Evolutionary conservation across 2,888 invertebrate genomes (phyloP), one percentile per base, ranked within the genome.

Genomic region (Dynastes maya): DNA sequence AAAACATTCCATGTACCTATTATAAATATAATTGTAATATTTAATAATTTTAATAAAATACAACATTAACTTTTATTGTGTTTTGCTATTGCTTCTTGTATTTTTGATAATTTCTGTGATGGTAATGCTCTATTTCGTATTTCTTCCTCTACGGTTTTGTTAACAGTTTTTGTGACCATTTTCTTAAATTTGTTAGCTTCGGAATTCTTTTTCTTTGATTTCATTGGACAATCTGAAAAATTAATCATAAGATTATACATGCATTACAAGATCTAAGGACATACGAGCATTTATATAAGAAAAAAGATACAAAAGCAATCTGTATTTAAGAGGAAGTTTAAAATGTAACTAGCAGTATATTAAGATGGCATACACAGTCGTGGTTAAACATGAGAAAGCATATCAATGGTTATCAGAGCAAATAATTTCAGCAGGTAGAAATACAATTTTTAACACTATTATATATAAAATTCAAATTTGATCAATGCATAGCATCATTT

Each of bases 161-260:
- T 94, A n/a, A 95, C 92, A 85, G 92, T 92, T 87, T 93, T 94
- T 5, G 93, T 91, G 13, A 94, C 92, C 76, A 90, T 90, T 81
- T 91, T 91, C 84, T 94, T 94, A 85, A 94, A 89, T 84, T 93
- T 94, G 82, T 91, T 91, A 0, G 91, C 87, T 85, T 93, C 92
- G 72, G 91, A 88, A 37, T 90, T 88, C 78, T 88, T 85, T 83
- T 93, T 94, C 84, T 94, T 94, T 53, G 93, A 91, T 78, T 91
- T 91, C 27, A 92, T 92, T 0, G 94, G 94, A 32, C 92, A 91
- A 87, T 93, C 93, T 93, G 80, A 11, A 45, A 55, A 55, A 55
- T 55, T 55, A 3, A 53, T 45, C 2, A 40, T 6, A 37, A 37
- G 6, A 37, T 37, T 37, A 37, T 37, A 37, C 37, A 37, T 3